These are phyloP conservation scores for Agrotis clavis DNA, from an alignment of 2,888 invertebrate genomes.

Conservation along the genomic window DNA sequence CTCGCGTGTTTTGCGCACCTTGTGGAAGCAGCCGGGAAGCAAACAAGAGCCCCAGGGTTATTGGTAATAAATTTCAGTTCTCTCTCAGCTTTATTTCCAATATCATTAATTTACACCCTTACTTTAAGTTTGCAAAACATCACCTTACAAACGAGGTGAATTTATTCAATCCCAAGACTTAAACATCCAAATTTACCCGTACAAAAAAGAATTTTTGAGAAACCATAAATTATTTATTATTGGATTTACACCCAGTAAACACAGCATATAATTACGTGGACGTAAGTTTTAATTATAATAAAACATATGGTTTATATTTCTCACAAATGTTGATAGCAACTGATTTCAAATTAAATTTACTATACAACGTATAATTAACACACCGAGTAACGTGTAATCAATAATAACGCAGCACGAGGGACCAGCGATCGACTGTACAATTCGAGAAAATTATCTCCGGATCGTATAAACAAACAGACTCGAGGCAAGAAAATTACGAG, in stretches of 20 bases:
- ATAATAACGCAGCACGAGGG: slow-evolving; percentile 83
- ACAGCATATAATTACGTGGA: slow-evolving; percentile 63
- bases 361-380: slow-evolving; percentile 86
- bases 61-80: slow-evolving; percentile 84
- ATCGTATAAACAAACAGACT: slow-evolving; percentile 86
- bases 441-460: slow-evolving; percentile 81
- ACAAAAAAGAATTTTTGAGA: slow-evolving; percentile 34
- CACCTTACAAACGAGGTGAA: slow-evolving; percentile 32
- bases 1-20: slow-evolving; percentile 81
- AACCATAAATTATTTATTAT: slow-evolving; percentile 63
- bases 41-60: slow-evolving; percentile 83
- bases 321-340: slow-evolving; percentile 73
- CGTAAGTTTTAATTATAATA: slow-evolving; percentile 70
- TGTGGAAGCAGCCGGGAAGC: slow-evolving; percentile 75
- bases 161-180: slow-evolving; percentile 37
- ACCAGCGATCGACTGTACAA: slow-evolving; percentile 79
- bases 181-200: slow-evolving; percentile 6
- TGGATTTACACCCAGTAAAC: slow-evolving; percentile 66
- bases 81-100: slow-evolving; percentile 76
- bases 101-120: slow-evolving; percentile 77
- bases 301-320: slow-evolving; percentile 63
- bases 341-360: slow-evolving; percentile 82
- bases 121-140: slow-evolving; percentile 56
- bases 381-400: slow-evolving; percentile 85
- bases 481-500: slow-evolving; percentile 81